These are phyloP conservation scores for Notodonta ziczac DNA, from an alignment of 2,888 invertebrate species.

Conservation along the genomic window DNA sequence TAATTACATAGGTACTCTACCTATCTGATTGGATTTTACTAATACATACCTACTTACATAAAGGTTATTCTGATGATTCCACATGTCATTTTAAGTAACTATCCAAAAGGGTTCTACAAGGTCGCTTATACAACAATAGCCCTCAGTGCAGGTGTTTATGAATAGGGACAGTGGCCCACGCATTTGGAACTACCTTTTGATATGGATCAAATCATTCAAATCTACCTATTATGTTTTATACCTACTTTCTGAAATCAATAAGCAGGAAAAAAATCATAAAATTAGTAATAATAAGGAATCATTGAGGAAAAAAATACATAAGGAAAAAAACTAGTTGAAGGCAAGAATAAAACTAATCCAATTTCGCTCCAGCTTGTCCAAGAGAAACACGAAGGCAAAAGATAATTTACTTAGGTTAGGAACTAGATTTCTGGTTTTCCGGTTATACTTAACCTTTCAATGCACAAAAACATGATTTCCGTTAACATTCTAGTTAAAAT, in stretches of 20 bases:
- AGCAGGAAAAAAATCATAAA: too few relatives aligned
- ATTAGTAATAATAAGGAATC: too few relatives aligned
- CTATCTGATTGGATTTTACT: background rate
- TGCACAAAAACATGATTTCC: too few relatives aligned
- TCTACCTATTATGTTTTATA: too few relatives aligned
- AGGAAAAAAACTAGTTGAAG: too few relatives aligned
- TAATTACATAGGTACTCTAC: too few relatives aligned
- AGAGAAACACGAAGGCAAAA: background rate
- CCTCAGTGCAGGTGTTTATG: background rate
- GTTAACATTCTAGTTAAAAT: background rate
- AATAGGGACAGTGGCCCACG: background rate
- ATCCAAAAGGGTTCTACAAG: background rate
- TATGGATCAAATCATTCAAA: background rate
- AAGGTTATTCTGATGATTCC: background rate
- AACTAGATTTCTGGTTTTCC: too few relatives aligned
- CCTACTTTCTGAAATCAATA: too few relatives aligned
- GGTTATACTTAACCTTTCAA: too few relatives aligned
- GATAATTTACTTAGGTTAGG: too few relatives aligned
- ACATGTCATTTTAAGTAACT: background rate
- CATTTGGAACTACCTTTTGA: background rate
- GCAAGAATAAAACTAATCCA: too few relatives aligned
- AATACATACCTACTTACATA: background rate
- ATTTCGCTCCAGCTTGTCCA: background rate
- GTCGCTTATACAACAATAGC: background rate
- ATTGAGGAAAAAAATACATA: too few relatives aligned